A percentile compares a stretch with the other conserved stretches of the same genome.
Evolutionary conservation across 2,888 invertebrate genomes (phyloP).

Genomic region (Noctua comes): DNA sequence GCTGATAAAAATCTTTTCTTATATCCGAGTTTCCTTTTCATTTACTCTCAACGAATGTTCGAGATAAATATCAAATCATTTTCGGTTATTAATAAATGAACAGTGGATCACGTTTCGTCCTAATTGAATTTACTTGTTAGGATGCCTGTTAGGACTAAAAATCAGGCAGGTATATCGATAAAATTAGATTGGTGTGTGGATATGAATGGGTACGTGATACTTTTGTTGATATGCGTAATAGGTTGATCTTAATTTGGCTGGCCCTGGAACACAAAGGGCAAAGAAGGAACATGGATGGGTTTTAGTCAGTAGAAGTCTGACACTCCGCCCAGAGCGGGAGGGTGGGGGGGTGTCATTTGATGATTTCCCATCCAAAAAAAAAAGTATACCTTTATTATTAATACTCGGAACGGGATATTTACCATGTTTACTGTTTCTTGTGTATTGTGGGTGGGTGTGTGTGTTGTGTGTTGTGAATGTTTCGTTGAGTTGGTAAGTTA

Average conservation of each 20-base stretch:
- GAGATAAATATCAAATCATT: conserved; percentile 43
- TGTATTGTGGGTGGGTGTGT: too few relatives aligned
- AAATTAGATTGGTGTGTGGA: not conserved
- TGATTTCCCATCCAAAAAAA: too few relatives aligned
- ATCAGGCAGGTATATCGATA: not conserved
- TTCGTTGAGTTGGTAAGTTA: too few relatives aligned
- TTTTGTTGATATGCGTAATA: conserved; percentile 11
- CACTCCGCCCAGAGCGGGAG: too few relatives aligned
- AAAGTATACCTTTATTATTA: too few relatives aligned
- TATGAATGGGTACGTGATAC: conserved; percentile 1
- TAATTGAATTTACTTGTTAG: conserved; percentile 47
- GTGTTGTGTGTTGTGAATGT: too few relatives aligned
- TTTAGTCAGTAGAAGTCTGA: too few relatives aligned
- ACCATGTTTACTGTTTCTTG: too few relatives aligned
- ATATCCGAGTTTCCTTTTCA: conserved; percentile 20
- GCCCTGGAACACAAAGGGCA: too few relatives aligned
- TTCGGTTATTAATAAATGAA: conserved; percentile 33
- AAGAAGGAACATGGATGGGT: too few relatives aligned
- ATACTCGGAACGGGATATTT: too few relatives aligned
- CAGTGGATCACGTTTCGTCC: conserved; percentile 32
- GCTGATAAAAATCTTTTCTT: not conserved
- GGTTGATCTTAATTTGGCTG: not conserved
- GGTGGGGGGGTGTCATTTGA: too few relatives aligned
- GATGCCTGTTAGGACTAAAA: conserved; percentile 25
- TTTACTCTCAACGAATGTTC: conserved; percentile 20